Evolutionary conservation across 2,888 invertebrate species (phyloP).

Genomic region (Chymomyza caudatula): DNA sequence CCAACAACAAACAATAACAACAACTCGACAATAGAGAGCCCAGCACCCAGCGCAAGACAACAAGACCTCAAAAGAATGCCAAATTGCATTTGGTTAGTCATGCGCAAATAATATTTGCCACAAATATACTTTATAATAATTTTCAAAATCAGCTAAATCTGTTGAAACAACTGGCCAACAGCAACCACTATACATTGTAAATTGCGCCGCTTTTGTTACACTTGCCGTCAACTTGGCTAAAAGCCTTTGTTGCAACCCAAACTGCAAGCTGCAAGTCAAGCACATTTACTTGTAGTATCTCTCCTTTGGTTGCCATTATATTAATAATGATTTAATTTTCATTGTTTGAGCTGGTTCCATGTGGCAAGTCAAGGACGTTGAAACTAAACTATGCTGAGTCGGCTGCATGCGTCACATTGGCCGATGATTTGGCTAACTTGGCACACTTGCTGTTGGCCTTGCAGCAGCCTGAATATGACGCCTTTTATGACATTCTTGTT

Average conservation of each 20-base stretch:
- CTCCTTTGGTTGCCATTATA: conserved; percentile 40
- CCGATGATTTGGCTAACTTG: neutral
- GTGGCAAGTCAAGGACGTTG: conserved; percentile 47
- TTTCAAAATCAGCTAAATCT: neutral
- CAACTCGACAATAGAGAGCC: conserved; percentile 19
- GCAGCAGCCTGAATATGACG: neutral
- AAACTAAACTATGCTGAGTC: neutral
- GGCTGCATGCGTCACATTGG: conserved; percentile 2
- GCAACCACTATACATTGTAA: conserved; percentile 1
- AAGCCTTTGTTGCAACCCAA: neutral
- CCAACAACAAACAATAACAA: conserved; percentile 22
- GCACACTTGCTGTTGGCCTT: neutral
- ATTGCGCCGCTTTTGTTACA: conserved; percentile 50
- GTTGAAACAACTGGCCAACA: neutral
- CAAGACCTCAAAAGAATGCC: conserved; percentile 51
- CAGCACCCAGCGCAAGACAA: conserved; percentile 22
- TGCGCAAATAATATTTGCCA: conserved; percentile 54
- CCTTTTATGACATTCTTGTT: conserved; percentile 10
- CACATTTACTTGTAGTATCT: conserved; percentile 14
- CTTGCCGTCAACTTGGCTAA: conserved; percentile 54
- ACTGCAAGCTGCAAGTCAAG: neutral
- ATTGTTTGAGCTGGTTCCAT: conserved; percentile 47
- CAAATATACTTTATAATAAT: neutral
- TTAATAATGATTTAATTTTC: conserved; percentile 67
- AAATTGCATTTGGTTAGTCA: conserved; percentile 73